These are phyloP conservation scores for Idaea dimidiata DNA, from an alignment of 2,888 invertebrate species.

Conservation along the genomic window DNA sequence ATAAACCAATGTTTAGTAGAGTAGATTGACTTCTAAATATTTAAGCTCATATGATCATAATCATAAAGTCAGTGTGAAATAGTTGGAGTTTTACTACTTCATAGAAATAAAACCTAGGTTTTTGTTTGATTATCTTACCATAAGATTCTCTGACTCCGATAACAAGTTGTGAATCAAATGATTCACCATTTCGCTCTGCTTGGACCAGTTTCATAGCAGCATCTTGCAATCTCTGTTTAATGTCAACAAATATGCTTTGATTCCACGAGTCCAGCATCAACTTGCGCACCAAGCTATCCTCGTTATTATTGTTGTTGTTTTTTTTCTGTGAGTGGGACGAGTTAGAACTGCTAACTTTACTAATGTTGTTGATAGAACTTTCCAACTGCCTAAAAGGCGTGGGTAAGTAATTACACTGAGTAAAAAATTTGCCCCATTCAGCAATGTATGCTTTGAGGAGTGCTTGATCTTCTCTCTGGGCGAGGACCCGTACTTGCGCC, in stretches of 20 bases:
- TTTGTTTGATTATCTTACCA: conserved; percentile 75
- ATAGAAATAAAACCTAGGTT: no score
- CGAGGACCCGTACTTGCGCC: conserved; percentile 93
- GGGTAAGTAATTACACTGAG: conserved; percentile 97
- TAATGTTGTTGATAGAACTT: conserved; percentile 85
- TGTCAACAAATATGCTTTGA: conserved; percentile 96
- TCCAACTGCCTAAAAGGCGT: conserved; percentile 97
- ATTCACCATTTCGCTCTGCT: conserved; percentile 97
- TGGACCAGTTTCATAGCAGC: conserved; percentile 99
- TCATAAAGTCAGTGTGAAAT: background rate
- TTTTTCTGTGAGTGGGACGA: conserved; percentile 70
- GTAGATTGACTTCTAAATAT: conserved; percentile 3
- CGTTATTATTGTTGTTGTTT: conserved; percentile 82
- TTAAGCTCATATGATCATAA: background rate
- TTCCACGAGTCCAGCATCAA: conserved; percentile 99
- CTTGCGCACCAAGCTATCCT: conserved; percentile 96
- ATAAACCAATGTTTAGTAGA: no score
- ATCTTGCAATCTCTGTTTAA: conserved; percentile 94
- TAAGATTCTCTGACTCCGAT: conserved; percentile 99
- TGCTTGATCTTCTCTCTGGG: conserved; percentile 96
- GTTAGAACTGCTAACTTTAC: conserved; percentile 65
- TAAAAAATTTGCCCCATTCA: conserved; percentile 99
- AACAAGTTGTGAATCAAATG: conserved; percentile 98
- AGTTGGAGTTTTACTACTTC: background rate
- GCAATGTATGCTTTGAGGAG: conserved; percentile 97